Evolutionary conservation across 2,888 invertebrate genomes (phyloP), one percentile per base, ranked within the genome.

Genomic region (Acronicta alni): DNA sequence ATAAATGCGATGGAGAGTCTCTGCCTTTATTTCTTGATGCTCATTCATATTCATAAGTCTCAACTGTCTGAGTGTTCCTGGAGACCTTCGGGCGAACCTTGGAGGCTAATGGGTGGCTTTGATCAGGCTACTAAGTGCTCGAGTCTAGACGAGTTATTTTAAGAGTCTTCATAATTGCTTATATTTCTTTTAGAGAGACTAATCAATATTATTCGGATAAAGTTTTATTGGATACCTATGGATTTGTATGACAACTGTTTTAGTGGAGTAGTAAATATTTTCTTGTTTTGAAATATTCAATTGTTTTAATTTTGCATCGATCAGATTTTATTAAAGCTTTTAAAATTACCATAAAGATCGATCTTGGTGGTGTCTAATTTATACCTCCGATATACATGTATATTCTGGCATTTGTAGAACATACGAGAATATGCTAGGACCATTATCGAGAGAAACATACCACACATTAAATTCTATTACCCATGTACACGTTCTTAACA

Each of bases 21-120:
- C 46, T 18, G 10, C 9, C 17, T 52, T 48, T 52, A 64, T 70
- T 60, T 53, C 41, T 65, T 57, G 45, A 56, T 46, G 58, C 23
- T 68, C 63, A 75, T 73, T 52, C 43, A 79, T 78, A 79, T 77
- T 65, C 57, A 71, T 70, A 56, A 71, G 49, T 41, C 52, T 35
- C 62, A 61, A 68, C 61, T 44, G 54, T 64, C 56, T 53, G 65
- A n/a, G 35, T 35, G 35, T 68, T 67, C 62, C 67, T 65, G 66
- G 9, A 14, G 69, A 44, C 63, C 67, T 75, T 78, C 72, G 61
- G 60, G 38, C n/a, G 37, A 44, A 66, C 79, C 79, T 79, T 72
- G 62, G 26, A 42, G 60, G 56, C 42, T 79, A 66, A 77, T 72
- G 38, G 62, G 54, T 48, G 59, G 62, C 45, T 55, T 67, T 45